Evolutionary conservation across 2,888 invertebrate genomes (phyloP).

Genomic region (Rambutsinella grinnellia): DNA sequence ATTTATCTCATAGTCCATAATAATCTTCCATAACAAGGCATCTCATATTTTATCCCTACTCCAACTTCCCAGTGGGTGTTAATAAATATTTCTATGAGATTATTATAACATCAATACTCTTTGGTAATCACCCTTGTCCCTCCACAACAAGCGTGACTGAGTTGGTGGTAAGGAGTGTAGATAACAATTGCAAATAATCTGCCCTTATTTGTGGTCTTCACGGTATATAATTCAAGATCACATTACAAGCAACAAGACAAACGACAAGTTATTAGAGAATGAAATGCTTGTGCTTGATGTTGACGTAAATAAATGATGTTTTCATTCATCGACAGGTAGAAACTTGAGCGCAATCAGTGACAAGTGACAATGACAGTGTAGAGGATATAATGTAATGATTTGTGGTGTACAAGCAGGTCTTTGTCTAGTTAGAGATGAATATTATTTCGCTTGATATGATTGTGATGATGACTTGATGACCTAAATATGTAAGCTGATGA

Average conservation of each 20-base stretch:
- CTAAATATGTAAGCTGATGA: background rate
- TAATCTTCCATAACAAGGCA: background rate
- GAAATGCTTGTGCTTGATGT: slow-evolving; percentile 4
- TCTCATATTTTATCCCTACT: background rate
- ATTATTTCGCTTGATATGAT: too few relatives aligned
- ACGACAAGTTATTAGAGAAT: background rate
- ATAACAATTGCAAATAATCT: background rate
- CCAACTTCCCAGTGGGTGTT: slow-evolving; percentile 49
- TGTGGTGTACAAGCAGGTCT: too few relatives aligned
- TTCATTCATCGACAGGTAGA: slow-evolving; percentile 42
- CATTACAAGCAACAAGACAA: too few relatives aligned
- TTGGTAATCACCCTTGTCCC: background rate
- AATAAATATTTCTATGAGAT: slow-evolving; percentile 15
- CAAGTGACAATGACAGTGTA: slow-evolving; percentile 52
- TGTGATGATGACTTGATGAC: slow-evolving; percentile 1
- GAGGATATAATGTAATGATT: too few relatives aligned
- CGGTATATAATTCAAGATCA: slow-evolving; percentile 5
- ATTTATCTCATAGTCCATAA: background rate
- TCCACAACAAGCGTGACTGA: background rate
- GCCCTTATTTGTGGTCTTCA: background rate
- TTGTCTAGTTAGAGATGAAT: too few relatives aligned
- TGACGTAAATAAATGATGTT: slow-evolving; percentile 47
- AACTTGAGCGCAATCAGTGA: slow-evolving; percentile 47
- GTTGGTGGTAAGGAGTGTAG: background rate
- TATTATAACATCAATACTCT: background rate